Percentiles rank a stretch among this genome's conserved stretches.
These are phyloP conservation scores for Channa argus DNA, from an alignment of 2,113 vertebrate genomes.

Conservation along the genomic window DNA sequence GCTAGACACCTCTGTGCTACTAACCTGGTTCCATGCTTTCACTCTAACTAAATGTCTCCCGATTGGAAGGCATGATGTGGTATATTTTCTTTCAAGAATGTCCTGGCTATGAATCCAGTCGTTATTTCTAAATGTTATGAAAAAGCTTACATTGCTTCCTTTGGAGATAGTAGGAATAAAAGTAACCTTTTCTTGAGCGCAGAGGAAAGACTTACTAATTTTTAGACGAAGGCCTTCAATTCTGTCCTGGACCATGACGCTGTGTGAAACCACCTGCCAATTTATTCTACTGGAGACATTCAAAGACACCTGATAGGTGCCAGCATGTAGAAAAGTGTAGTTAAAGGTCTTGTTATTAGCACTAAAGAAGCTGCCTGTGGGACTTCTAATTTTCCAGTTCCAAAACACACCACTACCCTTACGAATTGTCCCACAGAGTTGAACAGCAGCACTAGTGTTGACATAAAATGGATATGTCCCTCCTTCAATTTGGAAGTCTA, in stretches of 20 bases:
- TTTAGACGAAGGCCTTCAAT: constrained; percentile 73
- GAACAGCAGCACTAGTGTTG: constrained; percentile 37
- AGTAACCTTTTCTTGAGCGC: constrained; percentile 61
- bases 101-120: constrained; percentile 42
- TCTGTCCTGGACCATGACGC: constrained; percentile 72
- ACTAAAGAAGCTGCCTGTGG: constrained; percentile 9
- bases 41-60: constrained; percentile 72
- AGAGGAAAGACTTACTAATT: constrained; percentile 60
- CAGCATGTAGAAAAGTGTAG: constrained; percentile 65
- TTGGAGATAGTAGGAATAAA: constrained; percentile 66
- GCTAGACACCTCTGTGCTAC: constrained; percentile 47
- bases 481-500: constrained; percentile 70
- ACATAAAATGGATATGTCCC: constrained; percentile 67
- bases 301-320: constrained; percentile 73
- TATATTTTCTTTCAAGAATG: constrained; percentile 40
- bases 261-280: constrained; percentile 73
- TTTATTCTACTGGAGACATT: constrained; percentile 82
- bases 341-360: constrained; percentile 49
- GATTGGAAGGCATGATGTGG: constrained; percentile 63
- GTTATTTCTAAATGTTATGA: constrained; percentile 64
- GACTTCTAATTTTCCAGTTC: constrained; percentile 71
- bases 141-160: constrained; percentile 78
- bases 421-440: constrained; percentile 54
- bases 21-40: constrained; percentile 78
- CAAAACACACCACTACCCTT: constrained; percentile 77